Evolutionary conservation across 2,888 invertebrate genomes (phyloP), one percentile per base, ranked within the genome.

Genomic region (Lathronympha strigana): DNA sequence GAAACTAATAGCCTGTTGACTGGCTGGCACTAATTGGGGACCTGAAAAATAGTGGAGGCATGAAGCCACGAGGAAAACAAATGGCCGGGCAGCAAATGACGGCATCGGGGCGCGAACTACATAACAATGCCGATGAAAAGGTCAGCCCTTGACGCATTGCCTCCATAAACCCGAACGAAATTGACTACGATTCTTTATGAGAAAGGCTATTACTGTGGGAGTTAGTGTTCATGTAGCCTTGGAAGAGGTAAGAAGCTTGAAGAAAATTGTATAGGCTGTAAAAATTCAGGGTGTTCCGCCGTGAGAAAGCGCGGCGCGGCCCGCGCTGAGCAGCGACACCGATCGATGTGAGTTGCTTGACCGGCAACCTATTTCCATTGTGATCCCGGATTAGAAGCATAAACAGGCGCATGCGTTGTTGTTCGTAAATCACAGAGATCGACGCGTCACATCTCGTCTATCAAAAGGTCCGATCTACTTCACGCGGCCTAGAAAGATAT

Each of bases 331-430:
- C 15, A 23, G 45, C 33, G 21, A 54, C n/a, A 69, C 64, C 79
- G 78, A 81, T 84, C 82, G 79, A 83, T 79, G 76, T 75, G 77
- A 77, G 85, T 86, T 83, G 78, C 76, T 80, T 83, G 84, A 85
- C 86, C 84, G 81, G 78, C 79, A 81, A 79, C 82, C 86, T 85
- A 86, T 84, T 85, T 87, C 79, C 83, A 81, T 82, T 82, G 79
- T 79, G 80, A 77, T 80, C 82, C 79, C 79, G 72, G 78, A 79
- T 80, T 80, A 82, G 82, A 78, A 67, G 73, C 71, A 75, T 78
- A 81, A 82, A 80, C 77, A 82, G 70, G 79, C 80, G 80, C 83
- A 76, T 80, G 79, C 78, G 80, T 73, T 54, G 40, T 55, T 47
- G 62, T 72, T 68, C 62, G 72, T 77, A 77, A 77, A 80, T 81